These are phyloP conservation scores for Pammene aurita DNA, from an alignment of 2,888 invertebrate genomes.

Conservation along the genomic window DNA sequence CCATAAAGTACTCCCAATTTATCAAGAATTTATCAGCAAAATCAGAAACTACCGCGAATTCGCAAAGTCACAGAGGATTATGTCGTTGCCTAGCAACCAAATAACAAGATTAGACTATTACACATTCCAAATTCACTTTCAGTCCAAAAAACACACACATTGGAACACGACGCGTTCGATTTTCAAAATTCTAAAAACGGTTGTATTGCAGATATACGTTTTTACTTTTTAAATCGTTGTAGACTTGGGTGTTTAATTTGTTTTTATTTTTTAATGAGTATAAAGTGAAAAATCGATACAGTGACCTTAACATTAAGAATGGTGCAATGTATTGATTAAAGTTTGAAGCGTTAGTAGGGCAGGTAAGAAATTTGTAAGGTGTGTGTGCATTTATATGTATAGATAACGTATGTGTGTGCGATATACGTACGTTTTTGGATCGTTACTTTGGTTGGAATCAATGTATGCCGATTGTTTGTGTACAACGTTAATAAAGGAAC, in stretches of 20 bases:
- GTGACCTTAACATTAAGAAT: slow-evolving; percentile 47
- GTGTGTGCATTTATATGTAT: not conserved
- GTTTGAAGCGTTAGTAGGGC: slow-evolving; percentile 55
- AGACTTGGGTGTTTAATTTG: not conserved
- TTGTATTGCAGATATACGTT: too few relatives aligned
- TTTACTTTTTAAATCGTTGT: slow-evolving; percentile 13
- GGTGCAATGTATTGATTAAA: slow-evolving; percentile 68
- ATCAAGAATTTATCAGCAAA: slow-evolving; percentile 25
- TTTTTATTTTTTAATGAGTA: slow-evolving; percentile 7
- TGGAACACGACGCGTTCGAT: slow-evolving; percentile 55
- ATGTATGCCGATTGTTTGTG: not conserved
- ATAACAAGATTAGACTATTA: slow-evolving; percentile 63
- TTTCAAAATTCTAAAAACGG: slow-evolving; percentile 40
- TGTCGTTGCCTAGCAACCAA: slow-evolving; percentile 63
- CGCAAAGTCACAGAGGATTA: slow-evolving; percentile 22
- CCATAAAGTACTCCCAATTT: slow-evolving; percentile 11
- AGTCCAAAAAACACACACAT: slow-evolving; percentile 50
- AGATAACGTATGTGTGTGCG: not conserved
- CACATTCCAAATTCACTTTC: slow-evolving; percentile 47
- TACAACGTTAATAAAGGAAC: too few relatives aligned
- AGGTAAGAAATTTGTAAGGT: slow-evolving; percentile 52
- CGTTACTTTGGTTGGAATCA: not conserved
- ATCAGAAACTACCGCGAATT: slow-evolving; percentile 23
- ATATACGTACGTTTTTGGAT: not conserved
- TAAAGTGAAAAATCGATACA: slow-evolving; percentile 30